Percentiles rank a stretch among this genome's conserved stretches.
These are phyloP conservation scores for Hipposideros larvatus DNA, from an alignment of 2,797 vertebrate genomes.

Conservation along the genomic window DNA sequence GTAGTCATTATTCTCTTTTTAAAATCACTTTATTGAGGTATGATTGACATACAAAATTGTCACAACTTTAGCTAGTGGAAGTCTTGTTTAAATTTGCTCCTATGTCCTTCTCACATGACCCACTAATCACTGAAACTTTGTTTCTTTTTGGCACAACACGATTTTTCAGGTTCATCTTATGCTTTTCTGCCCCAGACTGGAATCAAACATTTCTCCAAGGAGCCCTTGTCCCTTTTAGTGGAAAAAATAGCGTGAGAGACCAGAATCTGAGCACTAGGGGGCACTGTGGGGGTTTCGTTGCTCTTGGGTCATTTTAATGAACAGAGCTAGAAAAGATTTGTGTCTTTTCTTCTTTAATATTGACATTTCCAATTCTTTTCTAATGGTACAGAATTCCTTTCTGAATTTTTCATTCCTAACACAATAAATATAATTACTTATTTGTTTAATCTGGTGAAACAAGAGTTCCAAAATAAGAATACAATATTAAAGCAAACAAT, in stretches of 20 bases:
- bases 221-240: background rate
- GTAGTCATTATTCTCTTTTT: background rate
- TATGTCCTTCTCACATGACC: background rate
- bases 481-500: constrained; percentile 41
- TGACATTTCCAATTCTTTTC: constrained; percentile 55
- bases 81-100: constrained; percentile 10
- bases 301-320: constrained; percentile 6
- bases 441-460: constrained; percentile 50
- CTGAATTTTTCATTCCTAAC: constrained; percentile 27
- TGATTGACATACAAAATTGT: constrained; percentile 24
- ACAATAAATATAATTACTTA: constrained; percentile 36
- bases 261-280: constrained; percentile 64
- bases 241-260: constrained; percentile 28
- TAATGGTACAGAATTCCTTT: constrained; percentile 45
- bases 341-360: constrained; percentile 48
- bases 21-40: constrained; percentile 32
- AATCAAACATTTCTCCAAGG: constrained; percentile 28
- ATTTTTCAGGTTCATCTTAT: constrained; percentile 16
- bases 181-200: background rate
- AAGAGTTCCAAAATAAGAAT: constrained; percentile 12
- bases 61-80: background rate
- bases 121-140: constrained; percentile 23
- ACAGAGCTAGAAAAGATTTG: constrained; percentile 45
- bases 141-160: constrained; percentile 27
- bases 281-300: constrained; percentile 63